A percentile compares a stretch with the other conserved stretches of the same genome.
phyloP scores from a whole-genome alignment of 2,113 vertebrate genomes.

The Malurus cyaneus region DNA sequence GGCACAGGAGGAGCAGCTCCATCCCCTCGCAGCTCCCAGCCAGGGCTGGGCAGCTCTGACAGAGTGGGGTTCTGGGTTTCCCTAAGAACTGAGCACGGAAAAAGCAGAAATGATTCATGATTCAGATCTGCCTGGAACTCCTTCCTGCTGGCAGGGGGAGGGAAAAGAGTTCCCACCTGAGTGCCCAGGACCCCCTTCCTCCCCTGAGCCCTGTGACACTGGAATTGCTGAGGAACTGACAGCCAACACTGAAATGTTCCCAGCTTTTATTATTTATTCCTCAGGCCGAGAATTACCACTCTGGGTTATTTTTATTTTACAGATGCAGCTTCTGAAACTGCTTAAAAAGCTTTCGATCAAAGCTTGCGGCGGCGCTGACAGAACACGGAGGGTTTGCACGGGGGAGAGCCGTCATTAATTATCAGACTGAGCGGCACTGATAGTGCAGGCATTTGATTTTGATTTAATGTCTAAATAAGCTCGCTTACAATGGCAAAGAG shows the following conservation, averaged over 20 bases:
- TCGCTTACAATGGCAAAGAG: conserved; percentile 36
- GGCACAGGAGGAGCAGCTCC: too few relatives aligned
- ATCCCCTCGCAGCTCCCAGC: too few relatives aligned
- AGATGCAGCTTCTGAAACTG: conserved; percentile 61
- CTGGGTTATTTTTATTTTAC: conserved; percentile 50
- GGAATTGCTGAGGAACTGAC: conserved; percentile 23
- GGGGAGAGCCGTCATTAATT: conserved; percentile 63
- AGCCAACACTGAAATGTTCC: conserved; percentile 13
- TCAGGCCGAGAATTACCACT: conserved; percentile 42
- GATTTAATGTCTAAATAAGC: conserved; percentile 69
- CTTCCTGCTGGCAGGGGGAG: not conserved
- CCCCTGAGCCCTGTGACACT: not conserved
- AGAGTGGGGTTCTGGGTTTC: too few relatives aligned
- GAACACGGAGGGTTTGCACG: not conserved
- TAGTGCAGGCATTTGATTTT: conserved; percentile 56
- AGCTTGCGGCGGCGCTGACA: conserved; percentile 52
- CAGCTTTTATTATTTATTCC: conserved; percentile 62
- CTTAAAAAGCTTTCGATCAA: conserved; percentile 71
- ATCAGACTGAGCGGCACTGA: conserved; percentile 59
- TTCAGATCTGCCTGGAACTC: not conserved
- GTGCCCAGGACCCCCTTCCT: not conserved
- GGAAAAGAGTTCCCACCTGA: not conserved
- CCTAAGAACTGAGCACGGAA: not conserved
- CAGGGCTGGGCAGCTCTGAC: too few relatives aligned
- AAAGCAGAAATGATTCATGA: not conserved